Evolutionary conservation across 2,113 vertebrate species (phyloP).

Genomic region (Lynx canadensis): DNA sequence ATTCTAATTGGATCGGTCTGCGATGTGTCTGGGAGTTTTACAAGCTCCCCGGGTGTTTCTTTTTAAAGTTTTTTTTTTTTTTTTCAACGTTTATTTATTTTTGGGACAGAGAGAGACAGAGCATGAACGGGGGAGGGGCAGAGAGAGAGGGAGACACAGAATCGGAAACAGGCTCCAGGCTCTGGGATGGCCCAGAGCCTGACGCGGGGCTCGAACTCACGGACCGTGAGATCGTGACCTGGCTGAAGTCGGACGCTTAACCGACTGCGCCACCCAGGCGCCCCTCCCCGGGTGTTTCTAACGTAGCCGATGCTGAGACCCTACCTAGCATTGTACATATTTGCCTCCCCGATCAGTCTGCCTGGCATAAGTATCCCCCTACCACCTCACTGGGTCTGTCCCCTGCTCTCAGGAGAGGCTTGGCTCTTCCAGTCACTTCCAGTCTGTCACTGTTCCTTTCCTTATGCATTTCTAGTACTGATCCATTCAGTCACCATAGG

Average conservation of each 20-base stretch:
- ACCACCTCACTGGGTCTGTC: too few species aligned
- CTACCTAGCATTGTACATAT: background rate
- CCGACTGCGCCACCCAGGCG: too few species aligned
- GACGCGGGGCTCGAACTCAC: too few species aligned
- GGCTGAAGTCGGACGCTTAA: too few species aligned
- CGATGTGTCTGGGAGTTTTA: background rate
- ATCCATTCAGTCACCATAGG: background rate
- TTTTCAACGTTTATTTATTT: too few species aligned
- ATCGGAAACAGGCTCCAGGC: too few species aligned
- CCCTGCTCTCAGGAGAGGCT: rapidly evolving
- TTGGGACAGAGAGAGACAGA: too few species aligned
- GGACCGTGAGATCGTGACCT: too few species aligned
- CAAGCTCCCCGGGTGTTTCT: background rate
- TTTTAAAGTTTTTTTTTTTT: too few species aligned
- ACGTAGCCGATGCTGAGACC: background rate
- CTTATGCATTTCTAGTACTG: background rate
- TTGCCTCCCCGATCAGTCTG: background rate
- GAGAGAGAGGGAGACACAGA: too few species aligned
- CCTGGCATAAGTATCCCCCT: background rate
- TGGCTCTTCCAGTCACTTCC: background rate
- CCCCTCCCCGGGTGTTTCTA: background rate
- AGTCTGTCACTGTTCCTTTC: background rate
- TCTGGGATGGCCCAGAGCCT: too few species aligned
- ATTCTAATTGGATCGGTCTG: background rate
- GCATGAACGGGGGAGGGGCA: too few species aligned